A percentile compares a stretch with the other conserved stretches of the same genome.
Conservation (phyloP, 2,888 invertebrate genomes). For the Abrostola triplasia region DNA sequence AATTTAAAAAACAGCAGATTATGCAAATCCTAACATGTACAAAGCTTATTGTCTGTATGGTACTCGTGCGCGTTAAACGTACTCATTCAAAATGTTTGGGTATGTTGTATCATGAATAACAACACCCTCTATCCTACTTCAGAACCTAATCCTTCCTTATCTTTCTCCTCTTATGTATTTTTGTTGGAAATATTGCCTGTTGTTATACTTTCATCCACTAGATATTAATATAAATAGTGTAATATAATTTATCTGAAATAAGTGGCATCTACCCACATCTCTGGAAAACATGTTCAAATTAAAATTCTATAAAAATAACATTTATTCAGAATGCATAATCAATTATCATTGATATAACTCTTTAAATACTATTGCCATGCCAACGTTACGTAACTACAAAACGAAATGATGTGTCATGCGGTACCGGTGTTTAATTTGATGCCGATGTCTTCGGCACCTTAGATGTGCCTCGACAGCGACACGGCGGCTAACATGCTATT, state of each 20-base stretch:
- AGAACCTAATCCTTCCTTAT: slow-evolving; percentile 13
- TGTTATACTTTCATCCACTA: too few species aligned
- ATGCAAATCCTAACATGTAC: slow-evolving; percentile 53
- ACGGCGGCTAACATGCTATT: slow-evolving; percentile 84
- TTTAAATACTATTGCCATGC: slow-evolving; percentile 4
- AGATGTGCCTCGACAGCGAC: slow-evolving; percentile 77
- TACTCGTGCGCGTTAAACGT: slow-evolving; percentile 37
- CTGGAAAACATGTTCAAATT: not conserved
- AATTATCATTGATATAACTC: not conserved
- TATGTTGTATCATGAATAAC: slow-evolving; percentile 28
- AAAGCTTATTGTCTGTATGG: slow-evolving; percentile 47
- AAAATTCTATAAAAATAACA: slow-evolving; percentile 9
- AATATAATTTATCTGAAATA: too few species aligned
- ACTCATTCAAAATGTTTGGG: slow-evolving; percentile 29
- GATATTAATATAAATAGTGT: too few species aligned
- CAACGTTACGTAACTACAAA: slow-evolving; percentile 14
- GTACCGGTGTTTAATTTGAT: slow-evolving; percentile 75
- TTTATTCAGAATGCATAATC: not conserved
- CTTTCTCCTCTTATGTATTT: too few species aligned
- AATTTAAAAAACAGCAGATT: slow-evolving; percentile 53
- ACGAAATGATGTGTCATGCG: slow-evolving; percentile 38
- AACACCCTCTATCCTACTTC: slow-evolving; percentile 10
- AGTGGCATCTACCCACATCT: too few species aligned
- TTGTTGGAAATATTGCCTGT: too few species aligned
- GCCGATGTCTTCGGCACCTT: slow-evolving; percentile 75